A percentile compares a stretch with the other conserved stretches of the same genome.
Conservation (phyloP, 1,140 invertebrate genomes). For the Listronotus bonariensis region DNA sequence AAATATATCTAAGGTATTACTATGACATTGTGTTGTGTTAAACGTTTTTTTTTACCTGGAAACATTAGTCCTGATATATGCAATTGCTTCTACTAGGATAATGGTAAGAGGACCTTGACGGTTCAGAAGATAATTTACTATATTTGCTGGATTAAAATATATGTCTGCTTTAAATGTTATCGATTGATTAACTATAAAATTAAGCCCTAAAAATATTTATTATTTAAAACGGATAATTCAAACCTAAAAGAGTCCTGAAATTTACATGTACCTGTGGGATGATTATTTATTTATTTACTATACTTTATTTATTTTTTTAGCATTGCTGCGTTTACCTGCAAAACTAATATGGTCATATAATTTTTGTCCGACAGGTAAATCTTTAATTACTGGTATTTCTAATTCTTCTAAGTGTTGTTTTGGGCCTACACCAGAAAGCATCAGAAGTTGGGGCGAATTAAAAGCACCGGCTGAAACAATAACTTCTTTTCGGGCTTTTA, state of each 20-base stretch:
- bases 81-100: constrained; percentile 60
- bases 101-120: constrained; percentile 48
- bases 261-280: too few species aligned
- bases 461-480: constrained; percentile 88
- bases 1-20: too few species aligned
- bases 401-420: constrained; percentile 60
- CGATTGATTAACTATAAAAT: constrained; percentile 43
- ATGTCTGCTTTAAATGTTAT: constrained; percentile 33
- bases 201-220: too few species aligned
- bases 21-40: too few species aligned
- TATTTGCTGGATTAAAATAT: constrained; percentile 10
- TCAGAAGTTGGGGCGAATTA: constrained; percentile 80
- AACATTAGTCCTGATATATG: constrained; percentile 59
- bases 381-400: constrained; percentile 54
- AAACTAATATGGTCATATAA: constrained; percentile 61
- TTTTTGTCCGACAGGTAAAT: constrained; percentile 63
- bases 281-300: too few species aligned
- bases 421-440: constrained; percentile 81
- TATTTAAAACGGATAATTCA: too few species aligned
- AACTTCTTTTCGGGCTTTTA: constrained; percentile 81
- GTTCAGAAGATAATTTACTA: constrained; percentile 41
- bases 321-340: too few species aligned
- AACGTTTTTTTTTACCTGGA: too few species aligned
- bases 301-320: too few species aligned
- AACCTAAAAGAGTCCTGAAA: too few species aligned